Evolutionary conservation across 92 coral and sea anemone genomes (phyloP).

Genomic region (Porites cylindrica): DNA sequence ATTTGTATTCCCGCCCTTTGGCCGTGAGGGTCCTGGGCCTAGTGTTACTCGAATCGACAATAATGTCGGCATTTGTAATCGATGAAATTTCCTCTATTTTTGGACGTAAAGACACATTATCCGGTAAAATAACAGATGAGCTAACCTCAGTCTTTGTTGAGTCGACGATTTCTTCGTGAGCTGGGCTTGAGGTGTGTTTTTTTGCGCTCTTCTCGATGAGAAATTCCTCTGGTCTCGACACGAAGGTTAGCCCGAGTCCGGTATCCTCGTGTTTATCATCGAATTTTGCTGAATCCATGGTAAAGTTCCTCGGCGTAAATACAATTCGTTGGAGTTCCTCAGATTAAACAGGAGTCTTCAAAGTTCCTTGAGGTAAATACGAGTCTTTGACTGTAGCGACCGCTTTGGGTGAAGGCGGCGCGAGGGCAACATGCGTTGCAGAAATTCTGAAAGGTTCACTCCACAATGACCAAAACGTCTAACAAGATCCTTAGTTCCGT

Average conservation of each 20-base stretch:
- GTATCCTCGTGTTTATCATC: constrained; percentile 1
- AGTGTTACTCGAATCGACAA: background rate
- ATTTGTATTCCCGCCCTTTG: constrained; percentile 24
- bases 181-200: background rate
- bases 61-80: background rate
- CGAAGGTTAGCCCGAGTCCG: constrained; percentile 26
- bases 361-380: background rate
- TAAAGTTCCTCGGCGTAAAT: background rate
- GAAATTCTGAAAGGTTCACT: no score
- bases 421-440: no score
- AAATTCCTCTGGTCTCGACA: constrained; percentile 17
- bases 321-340: no score
- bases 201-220: background rate
- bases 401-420: no score
- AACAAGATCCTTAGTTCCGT: no score
- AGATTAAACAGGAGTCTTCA: no score
- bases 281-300: constrained; percentile 23
- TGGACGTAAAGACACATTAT: background rate
- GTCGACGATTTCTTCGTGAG: background rate
- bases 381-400: constrained; percentile 23
- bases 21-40: constrained; percentile 40
- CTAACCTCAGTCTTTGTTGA: constrained; percentile 21
- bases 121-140: background rate
- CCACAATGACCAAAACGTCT: no score
- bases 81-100: constrained; percentile 1